Conservation (phyloP, 2,797 vertebrate species). For the Bryconaethiops microstoma region DNA sequence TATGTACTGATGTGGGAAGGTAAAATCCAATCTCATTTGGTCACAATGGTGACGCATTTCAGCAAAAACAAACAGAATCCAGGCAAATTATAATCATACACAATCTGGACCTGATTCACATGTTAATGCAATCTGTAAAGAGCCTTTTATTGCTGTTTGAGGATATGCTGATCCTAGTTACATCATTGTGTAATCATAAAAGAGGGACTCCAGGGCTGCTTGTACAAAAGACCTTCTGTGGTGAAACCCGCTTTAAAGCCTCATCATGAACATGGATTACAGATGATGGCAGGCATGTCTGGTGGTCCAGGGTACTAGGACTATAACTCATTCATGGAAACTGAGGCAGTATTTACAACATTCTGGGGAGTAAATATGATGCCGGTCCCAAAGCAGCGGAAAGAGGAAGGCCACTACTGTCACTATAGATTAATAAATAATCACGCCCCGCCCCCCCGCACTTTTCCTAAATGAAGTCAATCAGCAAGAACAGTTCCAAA, state of each 20-base stretch:
- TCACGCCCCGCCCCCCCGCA: too few relatives aligned
- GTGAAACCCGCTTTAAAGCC: slow-evolving; percentile 24
- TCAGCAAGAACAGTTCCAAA: too few relatives aligned
- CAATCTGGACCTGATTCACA: too few relatives aligned
- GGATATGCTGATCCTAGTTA: slow-evolving; percentile 26
- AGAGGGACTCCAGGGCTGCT: neutral
- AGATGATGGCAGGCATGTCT: neutral
- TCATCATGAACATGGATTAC: slow-evolving; percentile 15
- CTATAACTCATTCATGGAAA: neutral
- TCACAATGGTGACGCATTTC: too few relatives aligned
- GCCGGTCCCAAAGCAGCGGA: neutral
- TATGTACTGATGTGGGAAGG: too few relatives aligned
- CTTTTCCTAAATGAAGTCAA: too few relatives aligned
- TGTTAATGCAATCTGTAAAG: slow-evolving; percentile 4
- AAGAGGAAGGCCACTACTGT: too few relatives aligned
- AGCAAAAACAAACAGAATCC: too few relatives aligned
- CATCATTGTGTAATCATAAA: slow-evolving; percentile 26
- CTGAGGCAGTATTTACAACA: neutral
- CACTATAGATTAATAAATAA: too few relatives aligned
- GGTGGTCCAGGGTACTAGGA: neutral
- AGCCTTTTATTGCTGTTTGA: neutral
- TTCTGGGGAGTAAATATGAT: neutral
- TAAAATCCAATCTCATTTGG: too few relatives aligned
- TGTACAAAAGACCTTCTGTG: slow-evolving; percentile 8
- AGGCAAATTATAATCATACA: too few relatives aligned